phyloP scores from a whole-genome alignment of 2,113 vertebrate species.

The Ctenomys sociabilis region DNA sequence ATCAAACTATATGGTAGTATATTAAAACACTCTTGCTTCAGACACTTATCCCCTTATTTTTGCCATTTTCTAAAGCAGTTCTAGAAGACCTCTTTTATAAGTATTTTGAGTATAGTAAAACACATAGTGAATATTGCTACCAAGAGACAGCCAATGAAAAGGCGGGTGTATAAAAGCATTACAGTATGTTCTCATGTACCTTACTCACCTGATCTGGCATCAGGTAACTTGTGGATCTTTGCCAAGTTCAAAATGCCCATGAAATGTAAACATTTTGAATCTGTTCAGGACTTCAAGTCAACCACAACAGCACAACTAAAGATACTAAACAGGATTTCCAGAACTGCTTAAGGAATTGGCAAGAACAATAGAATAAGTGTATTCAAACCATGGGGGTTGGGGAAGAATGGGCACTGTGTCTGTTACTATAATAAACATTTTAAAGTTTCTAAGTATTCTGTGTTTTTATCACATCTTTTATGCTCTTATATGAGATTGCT shows the following conservation, averaged over 20 bases:
- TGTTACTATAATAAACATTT: neutral
- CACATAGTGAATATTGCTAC: neutral
- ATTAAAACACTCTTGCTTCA: neutral
- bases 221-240: neutral
- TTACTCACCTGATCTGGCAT: neutral
- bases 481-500: neutral
- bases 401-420: neutral
- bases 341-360: neutral
- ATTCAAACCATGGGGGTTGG: neutral
- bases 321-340: neutral
- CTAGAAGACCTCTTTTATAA: neutral
- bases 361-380: neutral
- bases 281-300: neutral
- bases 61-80: neutral
- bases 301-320: neutral
- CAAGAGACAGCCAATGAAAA: neutral
- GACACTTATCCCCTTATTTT: neutral
- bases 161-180: neutral
- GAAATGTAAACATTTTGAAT: neutral
- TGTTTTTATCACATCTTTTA: neutral
- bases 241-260: neutral
- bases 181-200: neutral
- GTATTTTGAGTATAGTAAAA: neutral
- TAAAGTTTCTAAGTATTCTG: neutral
- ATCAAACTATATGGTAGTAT: neutral